Evolutionary conservation across 2,888 invertebrate species (phyloP), one percentile per base, ranked within the genome.

Genomic region (Parelbella ahira): DNA sequence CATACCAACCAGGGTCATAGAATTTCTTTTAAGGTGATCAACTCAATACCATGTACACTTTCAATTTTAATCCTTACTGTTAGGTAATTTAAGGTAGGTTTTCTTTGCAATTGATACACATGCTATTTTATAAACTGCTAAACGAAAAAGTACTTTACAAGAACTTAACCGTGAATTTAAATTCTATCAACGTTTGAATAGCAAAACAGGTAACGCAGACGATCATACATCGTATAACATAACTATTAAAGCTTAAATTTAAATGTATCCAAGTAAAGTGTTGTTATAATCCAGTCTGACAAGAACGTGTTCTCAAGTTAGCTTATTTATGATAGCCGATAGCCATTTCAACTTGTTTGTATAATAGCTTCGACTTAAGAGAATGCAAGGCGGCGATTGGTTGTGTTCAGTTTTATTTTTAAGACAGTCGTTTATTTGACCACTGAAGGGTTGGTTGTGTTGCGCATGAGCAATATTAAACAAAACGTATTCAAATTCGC

Each of bases 11-110:
- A 80, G 80, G 81, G 82, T 72, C 80, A 68, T 55, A 53, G 45
- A 59, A 75, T 79, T 78, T 79, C 78, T 80, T 77, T 62, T 68
- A 67, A 76, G 77, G 79, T 76, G 68, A 78, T 67, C 81, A 69
- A 75, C 63, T 76, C 48, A 13, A 25, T 19, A 10, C 13, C 3
- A 10, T 32, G 23, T 45, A 28, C 32, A 2, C 51, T 53, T 37
- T 53, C 36, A 44, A 49, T 52, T 55, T 37, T 58, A 38, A 48
- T 49, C 51, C 53, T 51, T 64, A 66, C n/a, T 0, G 0, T 0
- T 4, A 5, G 25, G 0, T 0, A 0, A 2, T 38, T 63, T 62
- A 48, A 45, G 55, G 24, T 38, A 28, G 54, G 45, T 49, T 6
- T 30, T 0, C 8, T 4, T 21, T 23, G 12, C 9, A 30, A 0